phyloP scores from a whole-genome alignment of 2,113 vertebrate species.

The Ceyx margarethae region DNA sequence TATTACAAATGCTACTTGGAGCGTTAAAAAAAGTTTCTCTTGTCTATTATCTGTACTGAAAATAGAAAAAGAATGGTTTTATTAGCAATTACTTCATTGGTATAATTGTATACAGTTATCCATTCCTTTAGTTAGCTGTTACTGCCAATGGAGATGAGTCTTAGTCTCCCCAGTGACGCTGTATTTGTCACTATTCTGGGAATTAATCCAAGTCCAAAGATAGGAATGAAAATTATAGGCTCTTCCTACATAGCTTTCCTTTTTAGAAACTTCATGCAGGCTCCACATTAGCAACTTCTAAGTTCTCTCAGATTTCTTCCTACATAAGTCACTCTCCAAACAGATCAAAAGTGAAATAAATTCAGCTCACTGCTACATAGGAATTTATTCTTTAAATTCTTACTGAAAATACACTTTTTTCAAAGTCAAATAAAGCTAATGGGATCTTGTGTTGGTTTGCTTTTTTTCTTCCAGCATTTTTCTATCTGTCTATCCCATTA shows the following conservation, averaged over 20 bases:
- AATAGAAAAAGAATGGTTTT: background rate
- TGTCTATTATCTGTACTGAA: background rate
- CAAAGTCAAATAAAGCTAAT: background rate
- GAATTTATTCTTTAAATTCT: constrained; percentile 17
- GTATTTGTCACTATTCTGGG: constrained; percentile 75
- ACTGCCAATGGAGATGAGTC: constrained; percentile 51
- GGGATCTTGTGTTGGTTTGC: background rate
- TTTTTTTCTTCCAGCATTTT: background rate
- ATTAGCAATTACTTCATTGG: constrained; percentile 12
- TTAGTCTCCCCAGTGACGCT: constrained; percentile 62
- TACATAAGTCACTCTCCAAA: constrained; percentile 54
- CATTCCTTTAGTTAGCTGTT: constrained; percentile 49
- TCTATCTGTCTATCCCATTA: background rate
- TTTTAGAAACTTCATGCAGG: constrained; percentile 72
- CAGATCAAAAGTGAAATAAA: constrained; percentile 52
- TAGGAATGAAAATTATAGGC: constrained; percentile 79
- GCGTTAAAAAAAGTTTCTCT: background rate
- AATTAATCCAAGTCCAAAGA: constrained; percentile 79
- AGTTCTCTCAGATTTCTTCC: constrained; percentile 63
- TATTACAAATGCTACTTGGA: background rate
- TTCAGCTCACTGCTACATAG: background rate
- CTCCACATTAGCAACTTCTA: constrained; percentile 68
- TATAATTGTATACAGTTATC: constrained; percentile 38
- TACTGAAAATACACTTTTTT: background rate
- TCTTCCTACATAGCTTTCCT: constrained; percentile 79